Conservation (phyloP, 2,888 invertebrate species). For the Drosophila meridionalis region DNA sequence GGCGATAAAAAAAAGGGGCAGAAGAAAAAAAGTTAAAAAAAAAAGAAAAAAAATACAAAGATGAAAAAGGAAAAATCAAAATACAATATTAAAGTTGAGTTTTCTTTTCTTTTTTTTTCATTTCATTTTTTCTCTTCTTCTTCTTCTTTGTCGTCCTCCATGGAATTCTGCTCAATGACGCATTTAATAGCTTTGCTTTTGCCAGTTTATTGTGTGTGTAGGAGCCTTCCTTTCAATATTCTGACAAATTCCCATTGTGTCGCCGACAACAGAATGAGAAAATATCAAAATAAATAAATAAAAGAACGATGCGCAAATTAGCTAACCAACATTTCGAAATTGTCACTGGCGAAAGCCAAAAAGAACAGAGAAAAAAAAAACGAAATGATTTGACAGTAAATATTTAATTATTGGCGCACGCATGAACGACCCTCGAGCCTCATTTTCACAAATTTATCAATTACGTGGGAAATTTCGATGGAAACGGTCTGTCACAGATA, state of each 20-base stretch:
- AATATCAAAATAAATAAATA: constrained; percentile 7
- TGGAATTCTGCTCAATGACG: constrained; percentile 67
- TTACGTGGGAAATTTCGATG: constrained; percentile 39
- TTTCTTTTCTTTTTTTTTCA: constrained; percentile 17
- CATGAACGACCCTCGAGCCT: constrained; percentile 22
- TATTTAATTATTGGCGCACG: constrained; percentile 58
- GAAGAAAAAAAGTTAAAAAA: constrained; percentile 2
- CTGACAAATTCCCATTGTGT: constrained; percentile 49
- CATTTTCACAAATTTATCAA: constrained; percentile 50
- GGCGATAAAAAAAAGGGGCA: constrained; percentile 6
- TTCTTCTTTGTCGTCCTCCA: background rate
- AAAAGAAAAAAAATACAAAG: background rate
- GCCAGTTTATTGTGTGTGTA: constrained; percentile 41
- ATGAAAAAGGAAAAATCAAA: constrained; percentile 29
- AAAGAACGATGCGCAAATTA: constrained; percentile 34
- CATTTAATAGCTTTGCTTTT: constrained; percentile 73
- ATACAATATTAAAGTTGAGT: constrained; percentile 47
- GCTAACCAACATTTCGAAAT: constrained; percentile 24
- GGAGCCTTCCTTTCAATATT: constrained; percentile 48
- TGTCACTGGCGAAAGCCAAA: background rate
- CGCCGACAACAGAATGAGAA: background rate
- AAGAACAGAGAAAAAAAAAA: too few relatives aligned
- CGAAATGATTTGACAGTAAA: constrained; percentile 16
- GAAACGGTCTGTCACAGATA: constrained; percentile 9
- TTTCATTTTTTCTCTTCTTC: background rate